Evolutionary conservation across 2,797 vertebrate species (phyloP).

Genomic region (Coregonus ussuriensis): DNA sequence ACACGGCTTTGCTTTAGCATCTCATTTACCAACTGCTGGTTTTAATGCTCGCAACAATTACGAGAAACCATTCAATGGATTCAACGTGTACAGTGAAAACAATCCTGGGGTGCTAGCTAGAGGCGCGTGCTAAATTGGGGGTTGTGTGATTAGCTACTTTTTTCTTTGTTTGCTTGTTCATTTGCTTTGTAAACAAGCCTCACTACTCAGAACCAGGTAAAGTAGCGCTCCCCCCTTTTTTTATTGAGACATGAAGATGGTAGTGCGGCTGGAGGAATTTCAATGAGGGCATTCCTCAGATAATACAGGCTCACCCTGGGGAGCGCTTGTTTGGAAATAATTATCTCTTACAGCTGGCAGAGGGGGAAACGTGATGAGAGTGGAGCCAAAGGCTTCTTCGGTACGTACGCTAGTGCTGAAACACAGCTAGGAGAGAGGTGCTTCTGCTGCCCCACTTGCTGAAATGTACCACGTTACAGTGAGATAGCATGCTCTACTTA

Average conservation of each 20-base stretch:
- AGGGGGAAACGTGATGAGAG: constrained; percentile 14
- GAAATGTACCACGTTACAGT: constrained; percentile 8
- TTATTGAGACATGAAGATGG: constrained; percentile 20
- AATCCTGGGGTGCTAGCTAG: too few relatives aligned
- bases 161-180: too few relatives aligned
- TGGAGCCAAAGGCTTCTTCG: not conserved
- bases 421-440: not conserved
- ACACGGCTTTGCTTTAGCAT: too few relatives aligned
- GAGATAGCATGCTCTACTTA: not conserved
- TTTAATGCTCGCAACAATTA: too few relatives aligned
- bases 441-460: constrained; percentile 22
- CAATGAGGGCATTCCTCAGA: constrained; percentile 68
- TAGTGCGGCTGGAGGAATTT: constrained; percentile 60
- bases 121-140: too few relatives aligned
- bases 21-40: too few relatives aligned
- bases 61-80: too few relatives aligned
- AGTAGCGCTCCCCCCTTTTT: too few relatives aligned
- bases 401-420: not conserved
- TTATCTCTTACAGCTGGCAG: constrained; percentile 71
- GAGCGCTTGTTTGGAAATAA: constrained; percentile 75
- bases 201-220: too few relatives aligned
- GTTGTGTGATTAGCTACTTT: too few relatives aligned
- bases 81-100: too few relatives aligned
- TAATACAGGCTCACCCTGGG: constrained; percentile 60
- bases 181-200: too few relatives aligned